A percentile compares a stretch with the other conserved stretches of the same genome.
These are phyloP conservation scores for Tipula vernalis DNA, from an alignment of 2,888 invertebrate genomes.

Conservation along the genomic window DNA sequence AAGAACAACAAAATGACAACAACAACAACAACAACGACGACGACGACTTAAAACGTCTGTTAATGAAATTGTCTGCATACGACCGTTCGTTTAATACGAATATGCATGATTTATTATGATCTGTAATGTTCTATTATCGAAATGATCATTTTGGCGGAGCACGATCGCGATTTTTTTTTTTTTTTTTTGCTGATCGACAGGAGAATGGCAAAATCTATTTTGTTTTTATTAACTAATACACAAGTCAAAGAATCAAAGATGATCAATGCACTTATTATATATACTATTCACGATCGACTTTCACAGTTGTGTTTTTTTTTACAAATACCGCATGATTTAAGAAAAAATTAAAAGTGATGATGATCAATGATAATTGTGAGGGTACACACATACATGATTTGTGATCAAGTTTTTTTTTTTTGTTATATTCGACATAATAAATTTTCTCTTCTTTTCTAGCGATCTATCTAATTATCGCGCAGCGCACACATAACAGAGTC, in stretches of 20 bases:
- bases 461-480: not conserved
- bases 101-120: not conserved
- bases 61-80: not conserved
- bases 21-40: not conserved
- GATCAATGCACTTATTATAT: not conserved
- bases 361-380: not conserved
- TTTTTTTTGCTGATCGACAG: not conserved
- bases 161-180: not conserved
- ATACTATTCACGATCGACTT: not conserved
- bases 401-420: not conserved
- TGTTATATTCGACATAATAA: not conserved
- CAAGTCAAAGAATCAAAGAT: not conserved
- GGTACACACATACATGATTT: not conserved
- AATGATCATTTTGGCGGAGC: not conserved
- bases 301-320: not conserved
- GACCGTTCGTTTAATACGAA: not conserved
- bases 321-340: not conserved
- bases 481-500: too few species aligned
- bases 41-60: not conserved
- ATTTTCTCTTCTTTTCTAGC: not conserved
- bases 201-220: not conserved
- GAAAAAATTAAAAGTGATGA: not conserved
- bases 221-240: too few species aligned
- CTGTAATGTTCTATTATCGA: not conserved
- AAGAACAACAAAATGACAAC: not conserved